Evolutionary conservation across 2,113 vertebrate genomes (phyloP), one percentile per base, ranked within the genome.

Genomic region (Pterophyllum scalare): DNA sequence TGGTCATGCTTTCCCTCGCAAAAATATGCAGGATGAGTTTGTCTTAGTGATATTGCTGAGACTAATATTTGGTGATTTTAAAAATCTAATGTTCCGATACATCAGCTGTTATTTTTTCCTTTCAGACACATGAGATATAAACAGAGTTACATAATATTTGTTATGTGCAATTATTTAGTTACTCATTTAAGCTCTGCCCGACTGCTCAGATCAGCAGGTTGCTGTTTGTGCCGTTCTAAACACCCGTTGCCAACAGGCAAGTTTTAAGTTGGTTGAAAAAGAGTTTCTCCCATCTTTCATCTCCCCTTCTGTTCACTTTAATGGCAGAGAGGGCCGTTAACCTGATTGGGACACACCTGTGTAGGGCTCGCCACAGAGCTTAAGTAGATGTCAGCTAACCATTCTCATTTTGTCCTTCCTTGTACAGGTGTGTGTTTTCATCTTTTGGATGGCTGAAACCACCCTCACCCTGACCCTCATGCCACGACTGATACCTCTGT

Each of bases 1-100:
- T 0, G 0, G 43, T 70, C 20, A 43, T 0, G 28, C 3, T 67
- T 28, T 49, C 22, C 22, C 5, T 3, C 15, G 15, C 10, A 28
- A 20, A 52, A 13, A 70, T 70, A 20, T 7, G 28, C 24, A 70
- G 43, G 43, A 70, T 31, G 40, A 70, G 24, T 15, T 15, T 12
- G 24, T 49, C 65, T 49, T 49, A 22, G 5, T 26, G 22, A 19
- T 17, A 67, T 26, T 65, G 10, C 0, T 4, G 2, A 67, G 43
- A 67, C 22, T 38, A 46, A 26, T 26, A 46, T 38, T 38, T 40
- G 38, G 38, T 40, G 12, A 43, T 70, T 38, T 22, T 49, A 70
- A 70, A 70, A 49, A 15, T 0, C 19, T 54, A 15, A 49, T 49
- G 49, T 46, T 65, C 22, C 7, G 24, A 17, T 43, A 26, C 24